Conservation (phyloP, 2,113 vertebrate genomes). For the Cryptomyrus ogoouensis region DNA sequence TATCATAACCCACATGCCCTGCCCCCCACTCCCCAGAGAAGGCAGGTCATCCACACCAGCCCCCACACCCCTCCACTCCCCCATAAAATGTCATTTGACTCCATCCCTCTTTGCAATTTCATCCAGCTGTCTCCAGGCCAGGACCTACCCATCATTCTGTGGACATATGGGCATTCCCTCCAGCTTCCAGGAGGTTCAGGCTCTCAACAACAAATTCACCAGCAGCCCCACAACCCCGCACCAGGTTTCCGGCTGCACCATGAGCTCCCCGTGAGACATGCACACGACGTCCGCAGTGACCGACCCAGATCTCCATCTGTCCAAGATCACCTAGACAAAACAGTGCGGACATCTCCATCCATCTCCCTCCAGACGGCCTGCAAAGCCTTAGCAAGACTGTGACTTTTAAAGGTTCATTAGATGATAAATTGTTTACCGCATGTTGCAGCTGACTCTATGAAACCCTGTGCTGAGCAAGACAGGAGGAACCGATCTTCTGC, state of each 20-base stretch:
- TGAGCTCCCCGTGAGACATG: background rate
- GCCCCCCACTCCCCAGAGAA: background rate
- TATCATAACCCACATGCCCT: background rate
- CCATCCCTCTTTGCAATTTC: background rate
- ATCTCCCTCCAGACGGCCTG: background rate
- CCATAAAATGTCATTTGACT: slow-evolving; percentile 7
- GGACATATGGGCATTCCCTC: background rate
- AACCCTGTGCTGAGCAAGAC: background rate
- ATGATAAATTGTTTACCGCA: background rate
- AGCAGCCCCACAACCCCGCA: background rate
- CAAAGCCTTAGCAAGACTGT: background rate
- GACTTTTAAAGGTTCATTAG: background rate
- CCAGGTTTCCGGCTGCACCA: background rate
- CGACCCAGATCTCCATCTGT: background rate
- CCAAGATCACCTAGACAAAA: background rate
- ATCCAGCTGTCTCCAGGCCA: background rate
- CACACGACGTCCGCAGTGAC: background rate
- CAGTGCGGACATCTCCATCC: background rate
- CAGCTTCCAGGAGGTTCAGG: background rate
- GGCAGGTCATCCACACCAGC: background rate
- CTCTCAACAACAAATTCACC: background rate
- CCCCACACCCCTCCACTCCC: background rate
- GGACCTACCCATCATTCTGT: background rate
- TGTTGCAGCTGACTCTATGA: background rate
- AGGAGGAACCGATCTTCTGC: background rate